Conservation (phyloP, 1,140 invertebrate species). For the Ostrea edulis region DNA sequence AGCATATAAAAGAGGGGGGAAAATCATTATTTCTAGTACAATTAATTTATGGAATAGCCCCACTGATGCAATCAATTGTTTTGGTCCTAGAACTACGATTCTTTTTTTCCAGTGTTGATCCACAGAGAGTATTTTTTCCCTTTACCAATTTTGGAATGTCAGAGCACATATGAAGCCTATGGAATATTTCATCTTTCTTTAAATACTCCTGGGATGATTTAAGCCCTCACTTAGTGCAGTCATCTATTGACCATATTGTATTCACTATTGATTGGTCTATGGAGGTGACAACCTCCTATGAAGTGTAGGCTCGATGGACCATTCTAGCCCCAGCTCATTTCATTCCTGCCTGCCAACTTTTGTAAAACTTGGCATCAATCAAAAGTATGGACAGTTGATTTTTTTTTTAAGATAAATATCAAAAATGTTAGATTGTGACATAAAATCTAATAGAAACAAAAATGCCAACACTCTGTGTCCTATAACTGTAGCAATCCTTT, state of each 20-base stretch:
- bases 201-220: constrained; percentile 34
- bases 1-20: no score
- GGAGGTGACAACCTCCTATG: background rate
- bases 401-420: background rate
- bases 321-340: background rate
- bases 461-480: background rate
- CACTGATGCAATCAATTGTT: background rate
- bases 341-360: background rate
- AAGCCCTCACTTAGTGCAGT: constrained; percentile 21
- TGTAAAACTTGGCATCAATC: background rate
- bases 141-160: constrained; percentile 29
- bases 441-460: background rate
- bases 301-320: background rate
- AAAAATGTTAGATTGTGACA: background rate
- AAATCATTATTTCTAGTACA: background rate
- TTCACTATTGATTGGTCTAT: background rate
- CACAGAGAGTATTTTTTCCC: background rate
- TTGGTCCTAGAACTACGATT: background rate
- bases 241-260: constrained; percentile 14
- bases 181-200: constrained; percentile 1
- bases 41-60: background rate
- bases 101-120: background rate
- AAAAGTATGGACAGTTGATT: background rate
- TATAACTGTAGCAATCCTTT: background rate
- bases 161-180: background rate